These are phyloP conservation scores for Pseudomyrmex gracilis DNA, from an alignment of 1,140 invertebrate genomes.

Conservation along the genomic window DNA sequence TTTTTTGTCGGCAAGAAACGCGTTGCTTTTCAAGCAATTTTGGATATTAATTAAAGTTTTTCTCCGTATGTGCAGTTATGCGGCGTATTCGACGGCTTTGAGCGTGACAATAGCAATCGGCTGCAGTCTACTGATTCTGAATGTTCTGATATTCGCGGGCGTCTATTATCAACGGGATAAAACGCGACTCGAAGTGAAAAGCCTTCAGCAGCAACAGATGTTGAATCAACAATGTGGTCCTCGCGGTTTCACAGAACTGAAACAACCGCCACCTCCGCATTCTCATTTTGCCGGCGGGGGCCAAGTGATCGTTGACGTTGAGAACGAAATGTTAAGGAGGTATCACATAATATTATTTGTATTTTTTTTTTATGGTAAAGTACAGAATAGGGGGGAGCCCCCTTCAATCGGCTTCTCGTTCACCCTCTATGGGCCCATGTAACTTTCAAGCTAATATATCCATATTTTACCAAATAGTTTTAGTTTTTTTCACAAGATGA, in stretches of 20 bases:
- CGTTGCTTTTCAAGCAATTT: not conserved
- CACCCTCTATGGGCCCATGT: too few relatives aligned
- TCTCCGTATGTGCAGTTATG: conserved; percentile 83
- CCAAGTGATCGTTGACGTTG: conserved; percentile 92
- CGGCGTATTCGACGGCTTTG: conserved; percentile 92
- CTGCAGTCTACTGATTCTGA: conserved; percentile 93
- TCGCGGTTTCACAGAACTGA: conserved; percentile 82
- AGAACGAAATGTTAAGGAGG: conserved; percentile 90
- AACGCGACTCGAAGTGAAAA: conserved; percentile 92
- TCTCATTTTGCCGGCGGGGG: conserved; percentile 80
- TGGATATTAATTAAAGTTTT: not conserved
- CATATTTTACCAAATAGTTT: too few relatives aligned
- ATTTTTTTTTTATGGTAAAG: too few relatives aligned
- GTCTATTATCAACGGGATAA: conserved; percentile 95
- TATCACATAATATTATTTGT: conserved; percentile 72
- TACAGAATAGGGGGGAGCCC: too few relatives aligned
- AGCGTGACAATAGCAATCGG: conserved; percentile 96
- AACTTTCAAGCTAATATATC: too few relatives aligned
- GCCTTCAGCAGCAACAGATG: conserved; percentile 88
- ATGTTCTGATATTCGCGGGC: conserved; percentile 94
- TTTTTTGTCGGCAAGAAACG: not conserved
- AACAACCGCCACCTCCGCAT: conserved; percentile 82
- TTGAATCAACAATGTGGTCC: conserved; percentile 88
- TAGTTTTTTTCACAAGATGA: too few relatives aligned
- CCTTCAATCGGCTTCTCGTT: too few relatives aligned